Evolutionary conservation across 2,888 invertebrate species (phyloP).

Genomic region (Rhagium mordax): DNA sequence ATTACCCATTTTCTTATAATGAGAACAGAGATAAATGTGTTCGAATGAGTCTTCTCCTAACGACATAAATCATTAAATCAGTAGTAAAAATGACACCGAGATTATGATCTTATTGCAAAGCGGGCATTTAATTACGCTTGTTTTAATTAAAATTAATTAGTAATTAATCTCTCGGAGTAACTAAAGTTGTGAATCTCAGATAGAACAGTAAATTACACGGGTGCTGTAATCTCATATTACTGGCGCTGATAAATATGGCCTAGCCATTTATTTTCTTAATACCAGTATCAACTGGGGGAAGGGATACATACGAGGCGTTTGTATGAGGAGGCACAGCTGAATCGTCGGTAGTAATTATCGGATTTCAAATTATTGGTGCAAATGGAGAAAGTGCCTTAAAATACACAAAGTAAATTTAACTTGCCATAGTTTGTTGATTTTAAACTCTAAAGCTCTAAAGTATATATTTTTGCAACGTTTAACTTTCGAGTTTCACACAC

Average conservation of each 20-base stretch:
- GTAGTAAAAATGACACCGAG: conserved; percentile 28
- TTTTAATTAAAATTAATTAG: conserved; percentile 61
- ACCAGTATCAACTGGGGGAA: not conserved
- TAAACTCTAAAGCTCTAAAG: too few relatives aligned
- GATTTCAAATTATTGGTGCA: too few relatives aligned
- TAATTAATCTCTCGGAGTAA: conserved; percentile 53
- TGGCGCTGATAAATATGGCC: conserved; percentile 11
- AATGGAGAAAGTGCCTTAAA: too few relatives aligned
- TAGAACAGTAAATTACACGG: conserved; percentile 39
- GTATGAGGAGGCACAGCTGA: not conserved
- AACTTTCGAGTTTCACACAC: too few relatives aligned
- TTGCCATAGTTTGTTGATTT: too few relatives aligned
- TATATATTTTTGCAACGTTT: too few relatives aligned
- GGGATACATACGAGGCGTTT: not conserved
- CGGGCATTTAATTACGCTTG: conserved; percentile 53
- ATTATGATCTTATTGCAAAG: conserved; percentile 41
- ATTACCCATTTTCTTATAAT: too few relatives aligned
- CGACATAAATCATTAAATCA: conserved; percentile 15
- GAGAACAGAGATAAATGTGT: too few relatives aligned
- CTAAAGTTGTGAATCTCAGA: conserved; percentile 47
- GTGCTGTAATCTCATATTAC: conserved; percentile 15
- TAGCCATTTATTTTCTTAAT: not conserved
- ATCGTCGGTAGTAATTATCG: too few relatives aligned
- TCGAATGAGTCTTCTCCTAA: too few relatives aligned
- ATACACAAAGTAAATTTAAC: too few relatives aligned